Base-by-base conservation (phyloP, 2,797 vertebrate genomes). In the Melanitta fusca region DNA sequence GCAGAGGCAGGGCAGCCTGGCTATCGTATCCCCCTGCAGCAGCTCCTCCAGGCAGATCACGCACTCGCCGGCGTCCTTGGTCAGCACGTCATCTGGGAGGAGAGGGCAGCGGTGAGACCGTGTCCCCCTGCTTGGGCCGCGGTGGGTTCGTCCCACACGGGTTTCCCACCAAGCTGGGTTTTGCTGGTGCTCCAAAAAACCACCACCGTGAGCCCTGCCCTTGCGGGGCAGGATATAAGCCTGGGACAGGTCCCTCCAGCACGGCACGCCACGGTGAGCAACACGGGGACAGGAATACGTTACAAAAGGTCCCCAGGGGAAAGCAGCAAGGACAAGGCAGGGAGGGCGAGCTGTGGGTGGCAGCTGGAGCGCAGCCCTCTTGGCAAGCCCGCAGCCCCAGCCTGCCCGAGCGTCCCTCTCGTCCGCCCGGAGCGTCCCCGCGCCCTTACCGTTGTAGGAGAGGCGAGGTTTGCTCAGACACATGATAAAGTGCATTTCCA, bases 401-500 rank as follows among this genome's bases (percentile, higher is more conserved):
- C 41, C 86, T 68, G 71, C 12, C 1, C 36, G 6, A 58, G 74
- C 3, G 13, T 14, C 73, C 56, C 61, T 69, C 24, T 61, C 73
- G 43, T 18, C 32, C 14, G 30, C 65, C 58, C 8, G 0, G 30
- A 75, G 74, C 79, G 51, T 11, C 66, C 74, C 66, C 60, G 21
- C 28, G 19, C 27, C 54, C 98, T 98, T 98, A 99, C 99, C 99
- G 1, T 99, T 99, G 97, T 99, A 99, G 96, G 99, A 99, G 97
- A 99, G 99, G 95, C 99, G 99, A 92, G 99, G 99, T 98, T 99
- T 99, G 98, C 99, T 99, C 97, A 99, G 98, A 99, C 99, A 99
- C 99, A 99, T 99, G 98, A 99, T 99, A 98, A 99, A 99, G 98
- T 99, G 99, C 98, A 99, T 99, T 98, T 99, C 99, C 99, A 99